phyloP scores from a whole-genome alignment of 23 tunicate species.

The Phallusia fumigata region DNA sequence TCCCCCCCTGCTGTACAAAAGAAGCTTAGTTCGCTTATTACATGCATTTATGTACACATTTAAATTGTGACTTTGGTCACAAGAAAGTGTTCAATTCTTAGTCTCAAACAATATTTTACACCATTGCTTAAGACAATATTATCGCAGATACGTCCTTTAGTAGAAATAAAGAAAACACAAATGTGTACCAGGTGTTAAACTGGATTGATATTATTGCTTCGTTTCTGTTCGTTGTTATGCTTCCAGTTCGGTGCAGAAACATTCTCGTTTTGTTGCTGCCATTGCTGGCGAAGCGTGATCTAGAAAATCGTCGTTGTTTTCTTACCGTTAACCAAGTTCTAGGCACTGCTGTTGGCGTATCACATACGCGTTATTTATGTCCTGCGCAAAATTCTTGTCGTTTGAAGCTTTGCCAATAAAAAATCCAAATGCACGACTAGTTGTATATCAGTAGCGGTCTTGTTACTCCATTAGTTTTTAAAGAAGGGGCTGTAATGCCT shows the following conservation, averaged over 20 bases:
- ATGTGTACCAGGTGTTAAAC: too few species aligned
- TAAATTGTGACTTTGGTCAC: not conserved
- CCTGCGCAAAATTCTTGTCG: slow-evolving; percentile 1
- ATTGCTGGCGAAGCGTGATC: not conserved
- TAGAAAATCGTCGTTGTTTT: not conserved
- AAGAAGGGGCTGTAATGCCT: too few species aligned
- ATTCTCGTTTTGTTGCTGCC: not conserved
- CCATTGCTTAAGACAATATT: too few species aligned
- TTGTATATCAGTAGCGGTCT: too few species aligned
- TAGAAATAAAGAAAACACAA: too few species aligned
- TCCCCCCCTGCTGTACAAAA: not conserved
- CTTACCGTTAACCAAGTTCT: not conserved
- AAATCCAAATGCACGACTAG: not conserved
- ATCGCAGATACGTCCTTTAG: too few species aligned
- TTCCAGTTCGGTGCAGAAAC: not conserved
- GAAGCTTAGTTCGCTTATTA: not conserved
- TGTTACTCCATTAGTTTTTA: too few species aligned
- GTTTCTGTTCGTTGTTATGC: too few species aligned
- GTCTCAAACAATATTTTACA: too few species aligned
- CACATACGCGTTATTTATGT: not conserved
- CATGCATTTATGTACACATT: not conserved
- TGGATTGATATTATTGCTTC: too few species aligned
- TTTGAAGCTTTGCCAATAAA: not conserved
- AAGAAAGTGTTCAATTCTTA: too few species aligned
- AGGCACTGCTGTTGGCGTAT: not conserved